A percentile compares a stretch with the other conserved stretches of the same genome.
phyloP scores from a whole-genome alignment of 2,113 vertebrate genomes.

The Ramphastos sulfuratus region DNA sequence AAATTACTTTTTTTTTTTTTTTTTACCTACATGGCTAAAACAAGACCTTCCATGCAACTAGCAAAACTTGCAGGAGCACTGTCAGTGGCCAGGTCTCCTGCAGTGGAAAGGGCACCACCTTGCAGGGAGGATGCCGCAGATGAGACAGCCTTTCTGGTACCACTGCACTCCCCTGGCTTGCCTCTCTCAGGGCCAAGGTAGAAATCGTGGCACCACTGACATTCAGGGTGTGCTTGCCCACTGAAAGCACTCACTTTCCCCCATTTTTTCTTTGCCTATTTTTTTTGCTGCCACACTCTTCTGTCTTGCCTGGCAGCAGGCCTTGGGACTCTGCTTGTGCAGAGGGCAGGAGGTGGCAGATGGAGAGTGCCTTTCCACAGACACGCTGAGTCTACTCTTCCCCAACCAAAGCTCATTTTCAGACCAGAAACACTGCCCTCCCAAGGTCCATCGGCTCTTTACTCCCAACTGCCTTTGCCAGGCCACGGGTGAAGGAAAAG shows the following conservation, averaged over 20 bases:
- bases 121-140: fast-evolving
- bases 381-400: fast-evolving
- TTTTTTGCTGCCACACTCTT: fast-evolving
- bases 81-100: fast-evolving
- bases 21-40: background rate
- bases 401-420: fast-evolving
- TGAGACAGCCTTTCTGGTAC: background rate
- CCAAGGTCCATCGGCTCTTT: background rate
- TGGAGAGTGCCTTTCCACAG: background rate
- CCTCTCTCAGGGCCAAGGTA: background rate
- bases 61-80: fast-evolving
- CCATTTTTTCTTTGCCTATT: background rate
- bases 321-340: fast-evolving
- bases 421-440: fast-evolving
- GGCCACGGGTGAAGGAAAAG: fast-evolving
- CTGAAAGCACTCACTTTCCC: background rate
- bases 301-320: fast-evolving
- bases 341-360: fast-evolving
- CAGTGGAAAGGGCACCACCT: fast-evolving
- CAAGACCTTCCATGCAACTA: fast-evolving
- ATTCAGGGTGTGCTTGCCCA: background rate
- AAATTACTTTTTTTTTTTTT: background rate
- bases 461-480: fast-evolving
- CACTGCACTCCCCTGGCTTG: fast-evolving
- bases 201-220: background rate